A percentile compares a stretch with the other conserved stretches of the same genome.
phyloP scores from a whole-genome alignment of 2,113 vertebrate genomes.

The Podarcis muralis region DNA sequence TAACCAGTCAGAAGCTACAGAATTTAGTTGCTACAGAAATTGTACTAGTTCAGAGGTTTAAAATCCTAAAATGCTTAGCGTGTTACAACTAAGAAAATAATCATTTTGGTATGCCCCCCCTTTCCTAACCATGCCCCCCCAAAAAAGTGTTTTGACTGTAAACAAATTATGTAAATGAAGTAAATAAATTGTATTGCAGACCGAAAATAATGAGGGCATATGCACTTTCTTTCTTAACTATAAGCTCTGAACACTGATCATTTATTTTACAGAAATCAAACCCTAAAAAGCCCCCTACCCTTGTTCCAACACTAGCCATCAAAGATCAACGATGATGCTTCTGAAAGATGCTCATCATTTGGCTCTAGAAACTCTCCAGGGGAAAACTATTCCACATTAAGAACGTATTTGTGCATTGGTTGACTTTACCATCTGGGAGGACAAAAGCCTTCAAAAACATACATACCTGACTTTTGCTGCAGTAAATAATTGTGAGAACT shows the following conservation, averaged over 20 bases:
- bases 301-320: not conserved
- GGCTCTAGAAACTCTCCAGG: not conserved
- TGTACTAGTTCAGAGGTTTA: not conserved
- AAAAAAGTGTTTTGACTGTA: not conserved
- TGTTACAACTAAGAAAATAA: not conserved
- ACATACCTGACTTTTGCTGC: conserved; percentile 84
- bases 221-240: not conserved
- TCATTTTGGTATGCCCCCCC: not conserved
- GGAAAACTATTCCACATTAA: not conserved
- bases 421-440: not conserved
- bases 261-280: not conserved
- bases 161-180: too few relatives aligned
- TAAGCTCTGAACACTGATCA: not conserved
- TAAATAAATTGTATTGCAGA: too few relatives aligned
- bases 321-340: not conserved
- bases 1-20: not conserved
- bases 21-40: not conserved
- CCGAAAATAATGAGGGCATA: not conserved
- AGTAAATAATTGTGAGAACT: conserved; percentile 75
- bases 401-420: too few relatives aligned
- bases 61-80: not conserved
- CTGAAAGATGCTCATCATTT: not conserved
- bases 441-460: conserved; percentile 1
- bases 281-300: not conserved
- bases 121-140: not conserved